Conservation (phyloP, 2,113 vertebrate genomes). For the Malurus elegans region DNA sequence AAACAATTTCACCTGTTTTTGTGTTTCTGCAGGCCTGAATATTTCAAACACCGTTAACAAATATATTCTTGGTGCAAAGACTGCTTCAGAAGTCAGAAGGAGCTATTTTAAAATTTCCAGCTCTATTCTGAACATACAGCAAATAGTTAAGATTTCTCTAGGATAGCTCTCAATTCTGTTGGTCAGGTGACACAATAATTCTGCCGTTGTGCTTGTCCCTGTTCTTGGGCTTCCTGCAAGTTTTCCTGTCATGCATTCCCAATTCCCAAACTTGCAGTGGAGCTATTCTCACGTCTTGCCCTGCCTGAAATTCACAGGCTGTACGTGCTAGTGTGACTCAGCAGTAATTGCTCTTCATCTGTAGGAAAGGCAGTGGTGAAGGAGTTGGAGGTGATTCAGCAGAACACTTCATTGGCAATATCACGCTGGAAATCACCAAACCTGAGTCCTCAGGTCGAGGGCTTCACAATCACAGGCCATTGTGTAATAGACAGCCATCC, state of each 20-base stretch:
- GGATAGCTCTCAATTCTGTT: background rate
- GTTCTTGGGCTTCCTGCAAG: background rate
- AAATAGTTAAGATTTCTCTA: background rate
- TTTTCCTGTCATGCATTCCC: background rate
- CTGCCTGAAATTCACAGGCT: background rate
- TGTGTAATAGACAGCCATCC: background rate
- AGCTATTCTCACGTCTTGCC: background rate
- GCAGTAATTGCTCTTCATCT: background rate
- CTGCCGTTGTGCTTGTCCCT: background rate
- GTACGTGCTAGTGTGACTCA: background rate
- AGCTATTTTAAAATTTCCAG: background rate
- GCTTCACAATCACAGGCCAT: background rate
- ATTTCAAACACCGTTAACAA: background rate
- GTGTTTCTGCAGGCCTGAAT: background rate
- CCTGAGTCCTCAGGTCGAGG: background rate
- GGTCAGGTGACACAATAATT: background rate
- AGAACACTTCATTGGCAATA: background rate
- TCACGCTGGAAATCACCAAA: background rate
- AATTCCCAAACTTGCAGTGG: background rate
- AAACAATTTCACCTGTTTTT: background rate
- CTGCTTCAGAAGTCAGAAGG: background rate
- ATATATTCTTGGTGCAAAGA: background rate
- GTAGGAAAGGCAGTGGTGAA: background rate
- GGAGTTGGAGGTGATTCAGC: slow-evolving; percentile 17
- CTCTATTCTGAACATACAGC: background rate